phyloP scores from a whole-genome alignment of 2,797 vertebrate species.

The Columba guinea region DNA sequence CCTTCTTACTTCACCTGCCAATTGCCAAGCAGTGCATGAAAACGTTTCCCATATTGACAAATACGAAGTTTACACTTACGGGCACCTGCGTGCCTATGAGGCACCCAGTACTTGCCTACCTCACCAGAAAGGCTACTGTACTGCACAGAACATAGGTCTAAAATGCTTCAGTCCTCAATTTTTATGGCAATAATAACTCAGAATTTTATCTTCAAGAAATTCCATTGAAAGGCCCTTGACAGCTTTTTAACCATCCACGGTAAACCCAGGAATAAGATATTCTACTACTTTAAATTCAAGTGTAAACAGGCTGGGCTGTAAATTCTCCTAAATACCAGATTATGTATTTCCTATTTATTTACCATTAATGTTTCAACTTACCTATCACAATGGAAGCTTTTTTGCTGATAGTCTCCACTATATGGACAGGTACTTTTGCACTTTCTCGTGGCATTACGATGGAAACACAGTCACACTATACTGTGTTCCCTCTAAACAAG shows the following conservation, averaged over 20 bases:
- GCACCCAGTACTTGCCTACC: background rate
- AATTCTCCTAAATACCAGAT: background rate
- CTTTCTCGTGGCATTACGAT: background rate
- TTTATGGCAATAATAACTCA: background rate
- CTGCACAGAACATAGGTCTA: background rate
- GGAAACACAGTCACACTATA: constrained; percentile 21
- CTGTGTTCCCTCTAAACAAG: background rate
- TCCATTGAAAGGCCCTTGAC: background rate
- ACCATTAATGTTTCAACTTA: background rate
- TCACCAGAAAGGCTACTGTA: background rate
- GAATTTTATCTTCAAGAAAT: background rate
- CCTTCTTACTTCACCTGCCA: background rate
- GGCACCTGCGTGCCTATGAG: background rate
- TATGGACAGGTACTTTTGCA: background rate
- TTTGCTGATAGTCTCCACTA: background rate
- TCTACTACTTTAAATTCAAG: background rate
- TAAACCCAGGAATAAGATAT: background rate
- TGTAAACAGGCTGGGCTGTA: background rate
- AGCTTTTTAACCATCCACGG: background rate
- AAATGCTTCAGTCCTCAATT: background rate
- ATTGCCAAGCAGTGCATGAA: background rate
- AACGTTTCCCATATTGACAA: background rate
- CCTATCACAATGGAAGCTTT: background rate
- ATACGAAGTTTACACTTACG: background rate
- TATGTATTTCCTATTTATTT: background rate